Evolutionary conservation across 2,113 vertebrate species (phyloP).

Genomic region (Scophthalmus maximus): DNA sequence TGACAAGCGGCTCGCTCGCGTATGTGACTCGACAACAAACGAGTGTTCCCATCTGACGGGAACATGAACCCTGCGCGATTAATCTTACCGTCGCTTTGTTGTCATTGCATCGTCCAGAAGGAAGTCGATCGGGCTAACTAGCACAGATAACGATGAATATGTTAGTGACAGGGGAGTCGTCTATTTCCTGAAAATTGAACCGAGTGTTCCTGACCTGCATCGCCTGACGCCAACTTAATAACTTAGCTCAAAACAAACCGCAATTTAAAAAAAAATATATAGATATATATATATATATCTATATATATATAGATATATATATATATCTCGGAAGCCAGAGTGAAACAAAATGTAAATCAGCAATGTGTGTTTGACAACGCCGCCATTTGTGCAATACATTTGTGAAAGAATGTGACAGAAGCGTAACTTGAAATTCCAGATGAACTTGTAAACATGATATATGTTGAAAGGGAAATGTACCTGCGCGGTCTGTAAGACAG

Average conservation of each 20-base stretch:
- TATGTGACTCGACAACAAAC: constrained; percentile 45
- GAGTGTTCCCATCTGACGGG: neutral
- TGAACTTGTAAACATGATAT: constrained; percentile 71
- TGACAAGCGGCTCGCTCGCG: constrained; percentile 42
- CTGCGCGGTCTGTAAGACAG: constrained; percentile 59
- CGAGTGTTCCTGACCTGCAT: constrained; percentile 53
- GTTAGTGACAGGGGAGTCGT: constrained; percentile 66
- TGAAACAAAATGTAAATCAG: neutral
- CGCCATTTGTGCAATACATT: neutral
- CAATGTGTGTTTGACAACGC: neutral
- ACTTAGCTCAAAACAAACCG: constrained; percentile 52
- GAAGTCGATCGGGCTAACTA: neutral
- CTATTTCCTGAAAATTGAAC: constrained; percentile 77
- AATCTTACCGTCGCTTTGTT: neutral
- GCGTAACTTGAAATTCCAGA: constrained; percentile 7
- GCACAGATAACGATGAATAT: constrained; percentile 35
- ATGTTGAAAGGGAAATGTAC: constrained; percentile 53
- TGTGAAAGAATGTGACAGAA: neutral
- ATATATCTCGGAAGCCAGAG: no score
- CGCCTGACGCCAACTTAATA: constrained; percentile 53
- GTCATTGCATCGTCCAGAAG: neutral
- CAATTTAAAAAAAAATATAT: constrained; percentile 14
- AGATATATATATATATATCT: no score
- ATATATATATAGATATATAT: no score
- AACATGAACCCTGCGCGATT: neutral